phyloP scores from a whole-genome alignment of 2,797 vertebrate genomes.

The Pagetopsis macropterus region DNA sequence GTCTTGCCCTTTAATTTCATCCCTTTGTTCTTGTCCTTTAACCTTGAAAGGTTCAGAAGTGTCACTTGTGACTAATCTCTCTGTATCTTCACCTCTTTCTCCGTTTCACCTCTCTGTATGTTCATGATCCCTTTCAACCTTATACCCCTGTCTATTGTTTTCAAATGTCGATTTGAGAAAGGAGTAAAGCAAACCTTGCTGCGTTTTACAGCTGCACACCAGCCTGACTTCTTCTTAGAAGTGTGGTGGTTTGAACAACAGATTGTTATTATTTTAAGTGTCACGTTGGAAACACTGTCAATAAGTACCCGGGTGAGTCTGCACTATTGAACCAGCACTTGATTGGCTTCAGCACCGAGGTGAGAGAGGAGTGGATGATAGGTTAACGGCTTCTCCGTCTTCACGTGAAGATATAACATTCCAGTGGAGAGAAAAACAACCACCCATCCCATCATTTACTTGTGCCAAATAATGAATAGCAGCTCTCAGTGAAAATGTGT shows the following conservation, averaged over 20 bases:
- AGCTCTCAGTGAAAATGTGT: neutral
- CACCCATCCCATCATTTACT: constrained; percentile 14
- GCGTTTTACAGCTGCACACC: neutral
- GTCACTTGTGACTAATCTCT: constrained; percentile 49
- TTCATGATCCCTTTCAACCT: constrained; percentile 28
- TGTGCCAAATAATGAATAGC: constrained; percentile 1
- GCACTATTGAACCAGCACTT: constrained; percentile 43
- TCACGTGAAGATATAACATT: constrained; percentile 47
- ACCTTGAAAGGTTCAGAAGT: constrained; percentile 27
- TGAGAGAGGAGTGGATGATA: constrained; percentile 41
- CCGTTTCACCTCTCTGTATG: constrained; percentile 36
- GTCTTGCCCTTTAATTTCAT: constrained; percentile 61
- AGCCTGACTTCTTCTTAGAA: neutral
- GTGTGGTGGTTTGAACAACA: neutral
- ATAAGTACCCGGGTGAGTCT: constrained; percentile 1
- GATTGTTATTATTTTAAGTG: constrained; percentile 4
- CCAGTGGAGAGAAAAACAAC: constrained; percentile 41
- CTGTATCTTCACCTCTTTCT: constrained; percentile 30
- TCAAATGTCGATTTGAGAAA: constrained; percentile 45
- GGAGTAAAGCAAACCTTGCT: constrained; percentile 20
- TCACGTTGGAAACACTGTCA: neutral
- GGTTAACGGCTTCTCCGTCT: constrained; percentile 59
- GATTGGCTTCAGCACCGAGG: constrained; percentile 52
- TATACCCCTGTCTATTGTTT: constrained; percentile 10
- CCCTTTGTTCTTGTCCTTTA: constrained; percentile 47